Conservation (phyloP, 2,888 invertebrate species). For the Molanna angustata region DNA sequence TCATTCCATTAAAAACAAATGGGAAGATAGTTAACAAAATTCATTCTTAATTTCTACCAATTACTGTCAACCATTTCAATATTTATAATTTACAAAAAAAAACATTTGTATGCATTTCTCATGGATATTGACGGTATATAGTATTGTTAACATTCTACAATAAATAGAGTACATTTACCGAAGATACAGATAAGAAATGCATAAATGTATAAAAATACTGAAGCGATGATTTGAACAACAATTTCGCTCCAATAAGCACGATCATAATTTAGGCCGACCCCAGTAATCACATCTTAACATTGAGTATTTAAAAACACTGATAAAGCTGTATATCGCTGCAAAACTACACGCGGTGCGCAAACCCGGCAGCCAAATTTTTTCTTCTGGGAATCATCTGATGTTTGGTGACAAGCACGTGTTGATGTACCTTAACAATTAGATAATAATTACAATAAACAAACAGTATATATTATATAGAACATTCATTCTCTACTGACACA, state of each 20-base stretch:
- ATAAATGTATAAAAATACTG: no score
- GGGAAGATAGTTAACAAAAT: no score
- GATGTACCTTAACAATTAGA: constrained; percentile 4
- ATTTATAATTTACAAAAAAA: neutral
- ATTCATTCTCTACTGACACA: constrained; percentile 19
- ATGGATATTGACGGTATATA: constrained; percentile 17
- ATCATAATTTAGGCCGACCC: constrained; percentile 25
- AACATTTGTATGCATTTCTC: constrained; percentile 11
- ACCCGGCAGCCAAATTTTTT: neutral
- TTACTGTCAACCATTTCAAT: no score
- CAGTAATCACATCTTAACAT: constrained; percentile 20
- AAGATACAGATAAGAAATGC: no score
- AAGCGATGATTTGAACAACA: no score
- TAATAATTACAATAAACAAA: constrained; percentile 17
- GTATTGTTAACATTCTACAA: constrained; percentile 23
- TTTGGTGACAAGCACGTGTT: neutral
- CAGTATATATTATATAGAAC: no score
- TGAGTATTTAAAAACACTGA: constrained; percentile 29
- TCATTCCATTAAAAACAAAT: no score
- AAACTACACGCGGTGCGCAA: constrained; percentile 11
- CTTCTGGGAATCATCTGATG: neutral
- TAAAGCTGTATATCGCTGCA: constrained; percentile 31
- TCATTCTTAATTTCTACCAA: no score
- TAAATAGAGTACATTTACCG: constrained; percentile 11
- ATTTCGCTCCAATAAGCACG: constrained; percentile 12